Percentiles rank a stretch among this genome's conserved stretches.
phyloP scores from a whole-genome alignment of 2,113 vertebrate species.

The Leucosticte australis region DNA sequence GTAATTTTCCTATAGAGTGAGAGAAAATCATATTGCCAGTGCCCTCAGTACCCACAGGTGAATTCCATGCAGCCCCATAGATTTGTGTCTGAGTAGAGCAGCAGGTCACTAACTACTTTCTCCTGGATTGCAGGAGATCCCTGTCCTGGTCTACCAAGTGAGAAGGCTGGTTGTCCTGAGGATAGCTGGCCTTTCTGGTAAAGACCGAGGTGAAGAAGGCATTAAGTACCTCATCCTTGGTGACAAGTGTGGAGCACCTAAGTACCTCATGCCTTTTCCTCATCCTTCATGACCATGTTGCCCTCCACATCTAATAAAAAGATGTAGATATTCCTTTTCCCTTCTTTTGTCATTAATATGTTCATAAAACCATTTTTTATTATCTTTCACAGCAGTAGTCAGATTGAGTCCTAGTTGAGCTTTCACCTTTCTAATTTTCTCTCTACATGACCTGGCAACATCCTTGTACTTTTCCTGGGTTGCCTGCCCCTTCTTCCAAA shows the following conservation, averaged over 20 bases:
- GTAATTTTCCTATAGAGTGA: not conserved
- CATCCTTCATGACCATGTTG: not conserved
- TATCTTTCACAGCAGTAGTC: not conserved
- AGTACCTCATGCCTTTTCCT: not conserved
- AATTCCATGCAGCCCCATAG: not conserved
- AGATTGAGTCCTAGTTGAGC: not conserved
- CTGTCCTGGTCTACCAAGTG: not conserved
- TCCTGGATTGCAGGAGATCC: not conserved
- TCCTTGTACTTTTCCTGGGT: not conserved
- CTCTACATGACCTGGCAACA: not conserved
- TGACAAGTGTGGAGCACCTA: not conserved
- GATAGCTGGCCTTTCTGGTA: not conserved
- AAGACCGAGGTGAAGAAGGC: not conserved
- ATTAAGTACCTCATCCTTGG: not conserved
- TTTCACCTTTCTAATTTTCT: not conserved
- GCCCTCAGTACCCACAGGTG: not conserved
- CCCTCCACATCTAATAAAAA: not conserved
- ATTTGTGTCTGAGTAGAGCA: not conserved
- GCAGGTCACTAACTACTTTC: not conserved
- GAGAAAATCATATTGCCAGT: not conserved
- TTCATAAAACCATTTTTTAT: not conserved
- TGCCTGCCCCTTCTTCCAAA: not conserved
- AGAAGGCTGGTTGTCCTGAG: not conserved
- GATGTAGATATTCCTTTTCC: not conserved
- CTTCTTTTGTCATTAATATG: not conserved